These are phyloP conservation scores for Apis florea DNA, from an alignment of 1,140 invertebrate species.

Conservation along the genomic window DNA sequence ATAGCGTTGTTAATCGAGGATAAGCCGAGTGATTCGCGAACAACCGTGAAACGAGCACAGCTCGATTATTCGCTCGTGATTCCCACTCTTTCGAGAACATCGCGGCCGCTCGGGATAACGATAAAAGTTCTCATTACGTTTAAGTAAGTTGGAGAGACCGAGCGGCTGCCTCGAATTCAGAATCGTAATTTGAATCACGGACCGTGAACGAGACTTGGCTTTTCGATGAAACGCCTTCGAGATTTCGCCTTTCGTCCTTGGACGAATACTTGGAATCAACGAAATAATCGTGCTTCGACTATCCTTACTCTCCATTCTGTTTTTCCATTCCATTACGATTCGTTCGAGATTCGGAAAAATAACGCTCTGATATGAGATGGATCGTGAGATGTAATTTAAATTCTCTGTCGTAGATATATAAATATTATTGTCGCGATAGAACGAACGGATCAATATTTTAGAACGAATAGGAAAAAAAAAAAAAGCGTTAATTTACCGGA, in stretches of 20 bases:
- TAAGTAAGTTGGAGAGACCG: conserved; percentile 21
- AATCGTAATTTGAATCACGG: conserved; percentile 28
- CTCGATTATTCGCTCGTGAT: conserved; percentile 42
- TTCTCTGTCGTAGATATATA: background rate
- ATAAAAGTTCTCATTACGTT: conserved; percentile 36
- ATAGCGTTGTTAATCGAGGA: conserved; percentile 32
- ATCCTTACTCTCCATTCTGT: too few relatives aligned
- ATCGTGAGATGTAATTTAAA: conserved; percentile 26
- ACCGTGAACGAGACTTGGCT: background rate
- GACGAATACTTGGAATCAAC: too few relatives aligned
- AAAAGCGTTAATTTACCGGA: too few relatives aligned
- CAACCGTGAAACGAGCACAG: background rate
- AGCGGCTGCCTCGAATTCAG: conserved; percentile 22
- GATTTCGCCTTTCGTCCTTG: background rate
- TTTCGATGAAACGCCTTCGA: background rate
- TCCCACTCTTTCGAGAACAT: background rate
- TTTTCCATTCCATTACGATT: background rate
- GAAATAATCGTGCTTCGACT: too few relatives aligned
- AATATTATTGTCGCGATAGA: too few relatives aligned
- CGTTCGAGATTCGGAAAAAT: background rate
- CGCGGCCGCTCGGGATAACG: conserved; percentile 8
- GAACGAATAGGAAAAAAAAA: too few relatives aligned
- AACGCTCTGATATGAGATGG: background rate
- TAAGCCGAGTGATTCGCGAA: background rate
- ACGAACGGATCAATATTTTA: too few relatives aligned